phyloP scores from a whole-genome alignment of 1,140 invertebrate species.

The Trichonephila clavipes region DNA sequence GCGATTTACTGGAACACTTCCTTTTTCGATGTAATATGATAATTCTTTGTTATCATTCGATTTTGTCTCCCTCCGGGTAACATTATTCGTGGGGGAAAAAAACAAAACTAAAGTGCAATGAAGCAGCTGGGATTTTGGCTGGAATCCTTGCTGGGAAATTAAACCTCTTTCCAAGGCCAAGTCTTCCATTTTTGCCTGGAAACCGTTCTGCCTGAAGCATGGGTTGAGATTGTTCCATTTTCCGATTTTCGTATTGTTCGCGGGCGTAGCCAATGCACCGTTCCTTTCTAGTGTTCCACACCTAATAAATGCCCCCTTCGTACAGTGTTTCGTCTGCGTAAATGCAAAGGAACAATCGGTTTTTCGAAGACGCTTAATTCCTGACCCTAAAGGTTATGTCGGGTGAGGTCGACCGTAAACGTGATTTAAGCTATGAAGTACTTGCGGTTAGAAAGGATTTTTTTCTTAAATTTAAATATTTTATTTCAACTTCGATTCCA shows the following conservation, averaged over 20 bases:
- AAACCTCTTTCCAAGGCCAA: constrained; percentile 50
- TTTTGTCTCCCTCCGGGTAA: background rate
- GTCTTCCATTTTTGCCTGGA: constrained; percentile 10
- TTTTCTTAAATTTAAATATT: background rate
- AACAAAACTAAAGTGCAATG: background rate
- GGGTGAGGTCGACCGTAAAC: constrained; percentile 4
- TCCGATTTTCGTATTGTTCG: constrained; percentile 47
- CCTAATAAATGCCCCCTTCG: constrained; percentile 19
- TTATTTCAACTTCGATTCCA: background rate
- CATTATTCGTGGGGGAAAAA: background rate
- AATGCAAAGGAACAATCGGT: background rate
- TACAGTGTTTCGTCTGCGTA: background rate
- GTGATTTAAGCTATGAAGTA: background rate
- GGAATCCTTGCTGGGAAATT: constrained; percentile 17
- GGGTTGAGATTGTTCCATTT: constrained; percentile 36
- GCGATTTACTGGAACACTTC: background rate
- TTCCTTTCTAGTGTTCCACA: constrained; percentile 24
- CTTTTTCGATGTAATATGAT: background rate
- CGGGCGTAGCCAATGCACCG: constrained; percentile 24
- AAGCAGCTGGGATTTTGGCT: constrained; percentile 31
- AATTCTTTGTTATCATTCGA: background rate
- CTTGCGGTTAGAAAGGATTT: background rate
- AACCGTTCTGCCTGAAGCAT: constrained; percentile 12
- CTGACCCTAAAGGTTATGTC: background rate
- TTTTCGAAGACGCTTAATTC: constrained; percentile 5